phyloP scores from a whole-genome alignment of 2,797 vertebrate genomes.

The Chanos chanos region DNA sequence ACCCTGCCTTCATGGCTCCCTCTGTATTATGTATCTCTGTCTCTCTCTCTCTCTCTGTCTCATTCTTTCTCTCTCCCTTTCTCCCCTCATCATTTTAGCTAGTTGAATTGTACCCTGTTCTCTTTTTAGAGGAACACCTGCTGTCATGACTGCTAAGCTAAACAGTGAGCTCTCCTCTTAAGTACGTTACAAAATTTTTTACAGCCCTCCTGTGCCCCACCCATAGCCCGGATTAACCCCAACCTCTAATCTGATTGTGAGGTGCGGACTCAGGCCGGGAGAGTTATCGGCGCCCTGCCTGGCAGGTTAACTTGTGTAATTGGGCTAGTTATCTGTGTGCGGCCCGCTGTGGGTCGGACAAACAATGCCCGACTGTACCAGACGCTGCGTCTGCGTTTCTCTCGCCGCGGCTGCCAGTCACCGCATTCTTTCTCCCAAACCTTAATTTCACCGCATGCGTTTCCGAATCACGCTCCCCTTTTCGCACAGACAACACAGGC shows the following conservation, averaged over 20 bases:
- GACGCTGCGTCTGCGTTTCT: conserved; percentile 1
- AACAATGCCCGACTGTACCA: conserved; percentile 13
- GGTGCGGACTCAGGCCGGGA: conserved; percentile 13
- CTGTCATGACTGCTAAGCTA: too few species aligned
- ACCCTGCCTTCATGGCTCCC: conserved; percentile 22
- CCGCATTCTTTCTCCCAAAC: too few species aligned
- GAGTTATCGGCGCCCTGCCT: neutral
- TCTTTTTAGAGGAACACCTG: too few species aligned
- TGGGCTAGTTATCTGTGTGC: conserved; percentile 21
- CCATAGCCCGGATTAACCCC: conserved; percentile 8
- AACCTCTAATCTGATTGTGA: conserved; percentile 26
- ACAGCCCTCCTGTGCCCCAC: conserved; percentile 15
- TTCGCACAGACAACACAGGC: too few species aligned
- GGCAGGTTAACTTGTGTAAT: neutral
- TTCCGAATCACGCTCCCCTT: too few species aligned
- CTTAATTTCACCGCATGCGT: too few species aligned
- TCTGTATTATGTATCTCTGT: too few species aligned
- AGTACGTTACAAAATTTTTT: conserved; percentile 22
- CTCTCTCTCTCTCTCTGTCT: too few species aligned
- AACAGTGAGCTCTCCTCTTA: conserved; percentile 29
- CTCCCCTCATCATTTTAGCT: too few species aligned
- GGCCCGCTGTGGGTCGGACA: conserved; percentile 22
- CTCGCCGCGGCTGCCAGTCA: conserved; percentile 5
- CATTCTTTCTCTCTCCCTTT: too few species aligned
- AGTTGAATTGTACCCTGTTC: too few species aligned